A percentile compares a stretch with the other conserved stretches of the same genome.
These are phyloP conservation scores for Notodonta ziczac DNA, from an alignment of 2,888 invertebrate species.

Conservation along the genomic window DNA sequence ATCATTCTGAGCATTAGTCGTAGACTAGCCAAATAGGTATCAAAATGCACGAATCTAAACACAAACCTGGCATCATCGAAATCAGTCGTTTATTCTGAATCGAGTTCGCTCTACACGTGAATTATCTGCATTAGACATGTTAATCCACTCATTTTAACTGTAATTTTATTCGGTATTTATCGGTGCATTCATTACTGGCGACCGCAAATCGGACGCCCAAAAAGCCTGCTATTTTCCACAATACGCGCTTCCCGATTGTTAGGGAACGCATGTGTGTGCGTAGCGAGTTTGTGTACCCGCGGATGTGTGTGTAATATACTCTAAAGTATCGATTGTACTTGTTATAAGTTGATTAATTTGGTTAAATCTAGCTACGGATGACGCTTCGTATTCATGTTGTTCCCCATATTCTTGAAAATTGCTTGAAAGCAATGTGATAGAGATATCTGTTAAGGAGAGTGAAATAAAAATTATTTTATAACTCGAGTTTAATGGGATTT, in stretches of 20 bases:
- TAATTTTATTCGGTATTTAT: slow-evolving; percentile 85
- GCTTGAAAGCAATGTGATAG: too few relatives aligned
- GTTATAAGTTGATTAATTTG: slow-evolving; percentile 37
- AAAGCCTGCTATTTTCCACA: slow-evolving; percentile 80
- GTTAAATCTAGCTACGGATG: not conserved
- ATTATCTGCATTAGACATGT: slow-evolving; percentile 85
- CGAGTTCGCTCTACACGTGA: slow-evolving; percentile 73
- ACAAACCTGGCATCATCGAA: slow-evolving; percentile 44
- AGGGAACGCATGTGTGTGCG: slow-evolving; percentile 22
- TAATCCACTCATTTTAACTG: slow-evolving; percentile 85
- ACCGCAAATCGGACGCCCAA: slow-evolving; percentile 83
- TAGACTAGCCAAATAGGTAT: slow-evolving; percentile 6
- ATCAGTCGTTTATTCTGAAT: slow-evolving; percentile 78
- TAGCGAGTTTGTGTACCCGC: slow-evolving; percentile 1
- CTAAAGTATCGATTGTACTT: slow-evolving; percentile 24
- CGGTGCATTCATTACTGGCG: slow-evolving; percentile 82
- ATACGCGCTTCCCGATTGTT: slow-evolving; percentile 51
- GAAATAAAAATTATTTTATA: too few relatives aligned
- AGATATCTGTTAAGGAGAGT: too few relatives aligned
- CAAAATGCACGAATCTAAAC: slow-evolving; percentile 34
- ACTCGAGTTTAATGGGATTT: too few relatives aligned
- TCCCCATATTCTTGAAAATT: too few relatives aligned
- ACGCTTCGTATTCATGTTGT: too few relatives aligned
- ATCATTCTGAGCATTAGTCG: too few relatives aligned
- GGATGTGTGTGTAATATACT: slow-evolving; percentile 11